Conservation (phyloP, 2,113 vertebrate genomes). For the Andinoacara biseriatus region DNA sequence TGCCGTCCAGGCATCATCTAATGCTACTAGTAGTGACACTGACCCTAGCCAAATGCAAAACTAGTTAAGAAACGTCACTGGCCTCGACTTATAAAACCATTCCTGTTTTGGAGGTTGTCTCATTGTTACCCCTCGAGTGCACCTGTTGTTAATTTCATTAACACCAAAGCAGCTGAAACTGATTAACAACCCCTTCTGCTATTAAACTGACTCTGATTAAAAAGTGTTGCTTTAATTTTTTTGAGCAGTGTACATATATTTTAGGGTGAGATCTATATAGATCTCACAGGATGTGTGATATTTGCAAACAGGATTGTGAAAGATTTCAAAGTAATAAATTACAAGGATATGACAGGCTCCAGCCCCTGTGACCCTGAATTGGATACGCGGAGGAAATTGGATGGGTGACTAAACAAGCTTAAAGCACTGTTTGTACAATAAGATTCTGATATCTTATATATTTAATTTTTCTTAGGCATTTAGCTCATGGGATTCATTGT, state of each 20-base stretch:
- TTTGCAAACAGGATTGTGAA: not conserved
- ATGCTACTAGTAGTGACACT: not conserved
- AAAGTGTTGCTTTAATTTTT: not conserved
- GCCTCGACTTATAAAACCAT: not conserved
- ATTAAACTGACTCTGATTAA: not conserved
- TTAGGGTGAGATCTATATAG: too few relatives aligned
- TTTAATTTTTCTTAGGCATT: not conserved
- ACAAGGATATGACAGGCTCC: not conserved
- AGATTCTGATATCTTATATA: not conserved
- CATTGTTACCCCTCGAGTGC: not conserved
- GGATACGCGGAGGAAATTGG: too few relatives aligned
- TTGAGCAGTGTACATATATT: not conserved
- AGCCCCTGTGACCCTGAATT: too few relatives aligned
- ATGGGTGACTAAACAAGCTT: not conserved
- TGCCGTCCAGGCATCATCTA: accelerated
- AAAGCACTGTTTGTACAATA: too few relatives aligned
- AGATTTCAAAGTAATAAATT: not conserved
- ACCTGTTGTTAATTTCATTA: not conserved
- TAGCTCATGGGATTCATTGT: not conserved
- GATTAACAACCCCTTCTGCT: not conserved
- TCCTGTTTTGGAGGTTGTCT: not conserved
- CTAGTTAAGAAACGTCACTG: not conserved
- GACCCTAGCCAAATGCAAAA: not conserved
- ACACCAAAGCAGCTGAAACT: not conserved
- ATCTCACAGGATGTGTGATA: not conserved